Evolutionary conservation across 2,888 invertebrate species (phyloP).

Genomic region (Pachymerium ferrugineum): DNA sequence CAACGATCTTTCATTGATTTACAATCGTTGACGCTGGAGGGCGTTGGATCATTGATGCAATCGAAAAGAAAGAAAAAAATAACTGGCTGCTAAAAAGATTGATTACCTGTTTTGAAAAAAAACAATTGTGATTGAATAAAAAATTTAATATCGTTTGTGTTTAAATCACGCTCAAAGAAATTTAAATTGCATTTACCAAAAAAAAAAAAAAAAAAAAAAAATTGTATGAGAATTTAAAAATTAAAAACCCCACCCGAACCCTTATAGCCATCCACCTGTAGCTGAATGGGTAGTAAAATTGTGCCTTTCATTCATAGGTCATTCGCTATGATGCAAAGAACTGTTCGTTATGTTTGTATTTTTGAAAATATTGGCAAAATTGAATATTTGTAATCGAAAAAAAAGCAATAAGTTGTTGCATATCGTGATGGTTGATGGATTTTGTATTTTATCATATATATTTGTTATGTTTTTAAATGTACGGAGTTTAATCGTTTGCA

Average conservation of each 20-base stretch:
- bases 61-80: not conserved
- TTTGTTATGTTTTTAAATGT: not conserved
- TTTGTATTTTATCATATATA: not conserved
- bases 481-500: not conserved
- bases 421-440: not conserved
- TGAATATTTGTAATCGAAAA: not conserved
- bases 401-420: not conserved
- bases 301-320: not conserved
- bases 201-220: not conserved
- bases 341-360: not conserved
- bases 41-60: not conserved
- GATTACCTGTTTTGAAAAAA: too few species aligned
- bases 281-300: not conserved
- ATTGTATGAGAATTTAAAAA: not conserved
- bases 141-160: too few species aligned
- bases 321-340: not conserved
- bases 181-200: not conserved
- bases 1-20: not conserved
- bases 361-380: not conserved
- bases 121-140: too few species aligned
- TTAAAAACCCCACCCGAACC: not conserved
- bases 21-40: not conserved
- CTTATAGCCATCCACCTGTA: not conserved
- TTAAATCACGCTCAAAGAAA: not conserved
- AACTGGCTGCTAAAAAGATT: not conserved